Evolutionary conservation across 1,140 invertebrate species (phyloP).

Genomic region (Liolophura sinensis): DNA sequence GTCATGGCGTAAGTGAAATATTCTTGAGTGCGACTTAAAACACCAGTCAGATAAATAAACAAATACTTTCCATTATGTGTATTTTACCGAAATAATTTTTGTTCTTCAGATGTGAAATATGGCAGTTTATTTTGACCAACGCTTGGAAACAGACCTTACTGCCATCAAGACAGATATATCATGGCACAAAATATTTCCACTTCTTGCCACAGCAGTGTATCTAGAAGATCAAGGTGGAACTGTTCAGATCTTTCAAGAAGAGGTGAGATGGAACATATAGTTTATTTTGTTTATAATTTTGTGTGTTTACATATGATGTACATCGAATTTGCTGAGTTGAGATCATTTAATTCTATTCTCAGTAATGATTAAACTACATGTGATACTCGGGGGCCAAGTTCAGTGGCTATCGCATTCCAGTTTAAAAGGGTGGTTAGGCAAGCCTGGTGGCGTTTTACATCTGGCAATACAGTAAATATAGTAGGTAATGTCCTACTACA

Average conservation of each 20-base stretch:
- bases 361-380: not conserved
- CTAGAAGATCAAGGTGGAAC: conserved; percentile 85
- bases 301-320: not conserved
- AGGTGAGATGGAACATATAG: conserved; percentile 63
- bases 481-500: too few species aligned
- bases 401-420: too few species aligned
- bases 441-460: too few species aligned
- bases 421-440: too few species aligned
- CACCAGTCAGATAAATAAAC: too few species aligned
- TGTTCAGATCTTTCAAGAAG: conserved; percentile 85
- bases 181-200: conserved; percentile 78
- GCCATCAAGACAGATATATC: conserved; percentile 68
- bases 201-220: conserved; percentile 83
- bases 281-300: not conserved
- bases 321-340: not conserved
- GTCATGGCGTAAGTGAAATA: too few species aligned
- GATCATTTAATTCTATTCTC: not conserved
- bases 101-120: conserved; percentile 19
- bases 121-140: conserved; percentile 58
- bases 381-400: too few species aligned
- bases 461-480: too few species aligned
- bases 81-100: not conserved
- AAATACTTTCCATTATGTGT: too few species aligned
- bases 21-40: too few species aligned
- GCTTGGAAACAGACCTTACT: conserved; percentile 38